Percentiles rank a stretch among this genome's conserved stretches.
Evolutionary conservation across 2,797 vertebrate species (phyloP).

Genomic region (Argentina silus): DNA sequence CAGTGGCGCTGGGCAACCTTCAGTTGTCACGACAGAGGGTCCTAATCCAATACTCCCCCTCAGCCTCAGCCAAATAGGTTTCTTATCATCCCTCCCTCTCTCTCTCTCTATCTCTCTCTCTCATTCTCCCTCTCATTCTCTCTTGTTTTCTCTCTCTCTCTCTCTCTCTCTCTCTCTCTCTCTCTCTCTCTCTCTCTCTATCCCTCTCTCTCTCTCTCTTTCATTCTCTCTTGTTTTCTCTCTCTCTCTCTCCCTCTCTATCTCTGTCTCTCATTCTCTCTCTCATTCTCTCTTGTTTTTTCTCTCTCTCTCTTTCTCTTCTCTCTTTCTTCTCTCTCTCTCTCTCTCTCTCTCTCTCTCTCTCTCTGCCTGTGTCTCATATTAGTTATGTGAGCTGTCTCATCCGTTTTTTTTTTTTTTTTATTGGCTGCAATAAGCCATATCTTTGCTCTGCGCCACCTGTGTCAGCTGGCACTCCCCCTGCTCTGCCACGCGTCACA

Average conservation of each 20-base stretch:
- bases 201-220: neutral
- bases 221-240: conserved; percentile 12
- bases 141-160: neutral
- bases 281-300: neutral
- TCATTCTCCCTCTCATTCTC: neutral
- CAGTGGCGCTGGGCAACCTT: conserved; percentile 51
- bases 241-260: neutral
- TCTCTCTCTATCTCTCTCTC: neutral
- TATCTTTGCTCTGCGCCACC: conserved; percentile 67
- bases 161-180: neutral
- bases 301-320: neutral
- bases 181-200: neutral
- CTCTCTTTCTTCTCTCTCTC: conserved; percentile 1
- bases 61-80: neutral
- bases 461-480: conserved; percentile 63
- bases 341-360: conserved; percentile 1
- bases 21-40: conserved; percentile 37
- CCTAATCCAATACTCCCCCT: conserved; percentile 33
- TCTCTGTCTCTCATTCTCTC: neutral
- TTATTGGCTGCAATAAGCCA: conserved; percentile 67
- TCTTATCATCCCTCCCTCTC: neutral
- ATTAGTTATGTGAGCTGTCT: conserved; percentile 64
- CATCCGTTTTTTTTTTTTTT: conserved; percentile 62
- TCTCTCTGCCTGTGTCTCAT: conserved; percentile 30
- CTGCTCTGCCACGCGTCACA: conserved; percentile 54